These are phyloP conservation scores for Watsonalla cultraria DNA, from an alignment of 2,888 invertebrate species.

Conservation along the genomic window DNA sequence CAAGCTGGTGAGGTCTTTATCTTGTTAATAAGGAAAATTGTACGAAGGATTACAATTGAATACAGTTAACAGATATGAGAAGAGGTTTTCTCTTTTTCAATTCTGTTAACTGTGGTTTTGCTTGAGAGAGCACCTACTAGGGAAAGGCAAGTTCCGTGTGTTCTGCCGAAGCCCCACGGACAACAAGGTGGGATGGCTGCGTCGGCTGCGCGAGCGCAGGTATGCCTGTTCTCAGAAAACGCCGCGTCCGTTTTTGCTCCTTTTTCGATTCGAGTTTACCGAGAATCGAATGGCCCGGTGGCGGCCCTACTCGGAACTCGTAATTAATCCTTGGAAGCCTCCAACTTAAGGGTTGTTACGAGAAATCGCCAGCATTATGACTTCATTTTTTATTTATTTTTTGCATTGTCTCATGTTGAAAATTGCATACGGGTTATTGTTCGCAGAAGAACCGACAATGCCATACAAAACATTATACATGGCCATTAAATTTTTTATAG, in stretches of 20 bases:
- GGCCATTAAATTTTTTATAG: conserved; percentile 44
- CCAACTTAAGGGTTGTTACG: conserved; percentile 71
- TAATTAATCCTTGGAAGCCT: conserved; percentile 79
- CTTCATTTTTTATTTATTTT: conserved; percentile 51
- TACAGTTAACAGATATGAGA: conserved; percentile 22
- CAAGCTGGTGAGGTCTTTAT: no score
- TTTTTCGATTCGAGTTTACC: conserved; percentile 77
- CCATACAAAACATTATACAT: conserved; percentile 26
- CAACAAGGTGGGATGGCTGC: conserved; percentile 61
- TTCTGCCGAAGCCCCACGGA: conserved; percentile 44
- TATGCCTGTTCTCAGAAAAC: conserved; percentile 73
- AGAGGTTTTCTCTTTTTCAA: no score
- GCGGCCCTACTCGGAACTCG: conserved; percentile 75
- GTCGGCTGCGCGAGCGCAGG: conserved; percentile 68
- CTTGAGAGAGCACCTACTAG: conserved; percentile 40
- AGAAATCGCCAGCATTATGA: conserved; percentile 69
- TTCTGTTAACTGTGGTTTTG: conserved; percentile 8
- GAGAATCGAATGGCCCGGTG: conserved; percentile 75
- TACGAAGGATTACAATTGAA: conserved; percentile 1
- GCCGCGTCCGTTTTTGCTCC: conserved; percentile 72
- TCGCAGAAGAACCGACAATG: conserved; percentile 48
- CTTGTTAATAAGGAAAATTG: no score
- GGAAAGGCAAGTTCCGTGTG: conserved; percentile 60
- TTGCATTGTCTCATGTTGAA: conserved; percentile 65
- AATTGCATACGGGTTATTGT: conserved; percentile 60